Evolutionary conservation across 2,888 invertebrate genomes (phyloP).

Genomic region (Apamea crenata): DNA sequence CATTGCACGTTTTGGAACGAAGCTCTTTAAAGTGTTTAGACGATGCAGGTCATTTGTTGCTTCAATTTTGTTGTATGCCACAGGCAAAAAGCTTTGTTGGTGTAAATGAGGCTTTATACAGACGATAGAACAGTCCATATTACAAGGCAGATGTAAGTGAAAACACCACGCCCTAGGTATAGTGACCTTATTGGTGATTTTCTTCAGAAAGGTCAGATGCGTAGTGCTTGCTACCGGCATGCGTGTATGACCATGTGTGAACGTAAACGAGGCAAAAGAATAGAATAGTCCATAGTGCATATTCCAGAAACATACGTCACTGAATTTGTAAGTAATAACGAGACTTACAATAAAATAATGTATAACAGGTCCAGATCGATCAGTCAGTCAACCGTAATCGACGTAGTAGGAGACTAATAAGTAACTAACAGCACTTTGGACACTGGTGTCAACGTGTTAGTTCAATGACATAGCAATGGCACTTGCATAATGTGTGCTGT

Average conservation of each 20-base stretch:
- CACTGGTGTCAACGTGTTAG: not conserved
- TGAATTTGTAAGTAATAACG: too few relatives aligned
- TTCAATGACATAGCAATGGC: constrained; percentile 45
- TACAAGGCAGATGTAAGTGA: too few relatives aligned
- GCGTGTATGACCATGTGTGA: too few relatives aligned
- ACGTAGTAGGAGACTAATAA: constrained; percentile 22
- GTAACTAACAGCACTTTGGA: constrained; percentile 28
- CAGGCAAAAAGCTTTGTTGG: not conserved
- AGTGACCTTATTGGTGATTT: too few relatives aligned
- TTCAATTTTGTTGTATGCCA: not conserved
- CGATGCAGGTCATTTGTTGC: not conserved
- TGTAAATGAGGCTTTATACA: not conserved
- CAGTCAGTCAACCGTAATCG: constrained; percentile 10
- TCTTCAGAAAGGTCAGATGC: too few relatives aligned
- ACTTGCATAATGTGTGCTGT: not conserved
- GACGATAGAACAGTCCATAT: not conserved
- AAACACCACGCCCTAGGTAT: too few relatives aligned
- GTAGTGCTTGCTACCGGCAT: too few relatives aligned
- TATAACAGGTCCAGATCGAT: constrained; percentile 13
- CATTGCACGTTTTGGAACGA: not conserved
- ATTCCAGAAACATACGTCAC: not conserved
- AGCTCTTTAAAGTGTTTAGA: not conserved
- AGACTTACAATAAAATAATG: not conserved
- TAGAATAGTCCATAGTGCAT: not conserved
- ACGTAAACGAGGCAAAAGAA: too few relatives aligned